Base-by-base conservation (phyloP, 2,797 vertebrate genomes). In the Synanceia verrucosa region DNA sequence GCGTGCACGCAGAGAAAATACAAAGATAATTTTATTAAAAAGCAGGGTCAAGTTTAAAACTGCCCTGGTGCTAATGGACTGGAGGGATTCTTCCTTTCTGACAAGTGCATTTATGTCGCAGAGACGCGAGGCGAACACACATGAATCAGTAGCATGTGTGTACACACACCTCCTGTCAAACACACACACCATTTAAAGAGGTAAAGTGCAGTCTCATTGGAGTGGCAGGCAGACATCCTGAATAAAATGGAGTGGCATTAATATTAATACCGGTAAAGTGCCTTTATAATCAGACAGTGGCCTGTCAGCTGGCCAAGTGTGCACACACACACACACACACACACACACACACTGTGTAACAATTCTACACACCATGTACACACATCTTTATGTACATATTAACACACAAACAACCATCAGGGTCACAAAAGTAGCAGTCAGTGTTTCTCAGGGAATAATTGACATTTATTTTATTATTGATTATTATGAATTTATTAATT, bases 181-280 rank as follows among this genome's bases (percentile, higher is more conserved):
- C 82, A 87, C 89, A 87, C 77, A 90, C 81, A 88, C 81, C 78
- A 84, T 92, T 94, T 93, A 89, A 91, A 93, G 88, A 84, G 74
- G 86, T 83, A 92, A 89, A 94, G 92, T 92, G 88, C 89, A 83
- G 88, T 91, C 91, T 92, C 86, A 87, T 92, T 79, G 70, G 88
- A 92, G 89, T 94, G 92, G 91, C 92, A 94, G 91, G 91, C 91
- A 93, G 93, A 94, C 93, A 91, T 94, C 92, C 91, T 87, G 93
- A 93, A 94, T 94, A 94, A 94, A 94, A 92, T 91, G 91, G 89
- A 94, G 92, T 91, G 88, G 86, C 92, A 94, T 95, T 95, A 95
- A 95, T 95, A 95, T 95, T 94, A 94, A 94, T 95, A 89, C 83
- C 83, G 86, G 82, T 92, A 94, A 94, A 95, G 94, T 95, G 94